phyloP scores from a whole-genome alignment of 2,113 vertebrate species.

The Talpa occidentalis region DNA sequence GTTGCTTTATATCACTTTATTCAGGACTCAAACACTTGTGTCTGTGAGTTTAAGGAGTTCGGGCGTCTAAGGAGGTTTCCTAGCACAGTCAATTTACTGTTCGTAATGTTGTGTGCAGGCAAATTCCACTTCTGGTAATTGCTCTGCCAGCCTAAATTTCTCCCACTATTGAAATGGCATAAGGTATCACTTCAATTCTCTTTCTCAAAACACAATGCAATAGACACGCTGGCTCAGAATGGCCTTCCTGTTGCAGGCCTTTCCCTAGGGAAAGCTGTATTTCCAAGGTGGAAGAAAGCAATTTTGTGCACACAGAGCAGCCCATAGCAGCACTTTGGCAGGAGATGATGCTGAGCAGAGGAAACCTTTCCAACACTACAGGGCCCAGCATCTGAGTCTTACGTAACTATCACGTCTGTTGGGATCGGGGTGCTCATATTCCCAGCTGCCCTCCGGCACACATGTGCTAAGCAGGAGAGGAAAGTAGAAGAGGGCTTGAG shows the following conservation, averaged over 20 bases:
- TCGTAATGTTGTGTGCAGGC: neutral
- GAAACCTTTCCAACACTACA: neutral
- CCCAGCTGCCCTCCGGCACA: neutral
- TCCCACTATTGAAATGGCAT: neutral
- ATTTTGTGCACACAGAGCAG: slow-evolving; percentile 15
- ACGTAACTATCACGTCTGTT: neutral
- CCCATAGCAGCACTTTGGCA: slow-evolving; percentile 52
- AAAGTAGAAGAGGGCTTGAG: neutral
- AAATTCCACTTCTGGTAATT: slow-evolving; percentile 39
- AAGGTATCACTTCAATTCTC: neutral
- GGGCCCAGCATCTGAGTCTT: neutral
- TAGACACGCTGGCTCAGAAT: neutral
- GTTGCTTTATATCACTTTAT: neutral
- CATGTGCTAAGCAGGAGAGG: neutral
- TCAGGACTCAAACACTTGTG: neutral
- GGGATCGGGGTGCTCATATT: neutral
- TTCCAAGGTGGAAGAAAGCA: slow-evolving; percentile 53
- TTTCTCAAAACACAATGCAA: slow-evolving; percentile 1
- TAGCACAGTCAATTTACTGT: neutral
- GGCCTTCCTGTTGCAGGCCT: neutral
- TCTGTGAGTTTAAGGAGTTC: neutral
- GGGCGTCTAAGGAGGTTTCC: neutral
- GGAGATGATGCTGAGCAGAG: slow-evolving; percentile 55
- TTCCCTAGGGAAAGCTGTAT: slow-evolving; percentile 10
- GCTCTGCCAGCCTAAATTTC: slow-evolving; percentile 1